Evolutionary conservation across 1,140 invertebrate species (phyloP).

Genomic region (Ericerus pela): DNA sequence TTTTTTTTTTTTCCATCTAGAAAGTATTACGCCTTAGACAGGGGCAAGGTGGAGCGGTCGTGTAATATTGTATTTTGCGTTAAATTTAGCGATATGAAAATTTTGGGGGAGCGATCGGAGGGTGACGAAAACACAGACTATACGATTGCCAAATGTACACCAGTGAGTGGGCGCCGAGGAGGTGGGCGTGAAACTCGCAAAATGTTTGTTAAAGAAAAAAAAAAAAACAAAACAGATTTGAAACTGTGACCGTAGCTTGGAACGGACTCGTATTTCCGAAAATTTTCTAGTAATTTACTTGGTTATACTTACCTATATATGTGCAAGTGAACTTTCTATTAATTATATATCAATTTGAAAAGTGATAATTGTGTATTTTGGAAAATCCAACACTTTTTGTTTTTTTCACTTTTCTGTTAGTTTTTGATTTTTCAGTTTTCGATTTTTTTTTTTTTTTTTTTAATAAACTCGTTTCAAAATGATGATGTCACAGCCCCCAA

Average conservation of each 20-base stretch:
- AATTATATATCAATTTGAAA: no score
- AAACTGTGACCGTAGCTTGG: neutral
- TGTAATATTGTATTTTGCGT: no score
- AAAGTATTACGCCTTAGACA: no score
- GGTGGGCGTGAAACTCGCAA: neutral
- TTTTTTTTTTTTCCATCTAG: no score
- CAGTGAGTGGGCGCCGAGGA: constrained; percentile 4
- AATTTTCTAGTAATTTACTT: neutral
- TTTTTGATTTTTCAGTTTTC: neutral
- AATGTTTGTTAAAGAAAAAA: no score
- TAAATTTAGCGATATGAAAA: neutral
- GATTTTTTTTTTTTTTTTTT: neutral
- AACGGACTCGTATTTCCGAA: constrained; percentile 1
- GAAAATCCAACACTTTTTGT: neutral
- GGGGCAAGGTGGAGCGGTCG: no score
- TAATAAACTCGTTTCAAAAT: constrained; percentile 15
- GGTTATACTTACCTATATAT: no score
- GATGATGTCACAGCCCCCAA: constrained; percentile 17
- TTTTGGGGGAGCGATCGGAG: neutral
- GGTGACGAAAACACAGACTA: neutral
- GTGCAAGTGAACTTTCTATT: constrained; percentile 8
- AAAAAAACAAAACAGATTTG: constrained; percentile 2
- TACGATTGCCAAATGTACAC: constrained; percentile 1
- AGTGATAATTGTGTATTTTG: no score
- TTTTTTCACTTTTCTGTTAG: neutral